Evolutionary conservation across 2,888 invertebrate species (phyloP).

Genomic region (Cataglyphis altisquamis): DNA sequence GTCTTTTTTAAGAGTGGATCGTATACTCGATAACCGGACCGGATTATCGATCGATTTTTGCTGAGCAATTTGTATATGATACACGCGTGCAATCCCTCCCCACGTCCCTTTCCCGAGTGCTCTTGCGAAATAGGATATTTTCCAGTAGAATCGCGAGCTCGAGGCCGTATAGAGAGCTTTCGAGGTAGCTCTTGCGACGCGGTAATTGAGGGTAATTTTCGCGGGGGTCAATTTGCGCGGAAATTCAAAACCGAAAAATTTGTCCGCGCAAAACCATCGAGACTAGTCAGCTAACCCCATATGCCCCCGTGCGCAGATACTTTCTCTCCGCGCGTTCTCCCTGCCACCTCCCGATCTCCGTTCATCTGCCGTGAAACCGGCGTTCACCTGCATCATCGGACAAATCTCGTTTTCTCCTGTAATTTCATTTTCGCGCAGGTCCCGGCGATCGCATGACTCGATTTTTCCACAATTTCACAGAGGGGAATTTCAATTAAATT

Average conservation of each 20-base stretch:
- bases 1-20: background rate
- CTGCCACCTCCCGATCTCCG: conserved; percentile 24
- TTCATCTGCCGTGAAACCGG: conserved; percentile 60
- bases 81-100: background rate
- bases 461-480: conserved; percentile 84
- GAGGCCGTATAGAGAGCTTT: conserved; percentile 53
- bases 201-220: conserved; percentile 82
- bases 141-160: conserved; percentile 65
- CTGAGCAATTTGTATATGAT: conserved; percentile 60
- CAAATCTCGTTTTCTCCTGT: conserved; percentile 82
- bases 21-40: conserved; percentile 64
- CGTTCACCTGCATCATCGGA: conserved; percentile 82
- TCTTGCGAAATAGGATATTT: conserved; percentile 69
- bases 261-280: conserved; percentile 57
- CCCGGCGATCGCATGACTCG: conserved; percentile 82
- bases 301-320: conserved; percentile 23
- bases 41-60: conserved; percentile 73
- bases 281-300: conserved; percentile 26
- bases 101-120: background rate
- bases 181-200: conserved; percentile 53
- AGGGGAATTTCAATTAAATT: conserved; percentile 82
- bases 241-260: conserved; percentile 82
- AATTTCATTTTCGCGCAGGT: conserved; percentile 84
- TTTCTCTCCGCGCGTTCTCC: conserved; percentile 10
- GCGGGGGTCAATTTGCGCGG: conserved; percentile 79